Conservation (phyloP, 2,113 vertebrate genomes). For the Tursiops truncatus region DNA sequence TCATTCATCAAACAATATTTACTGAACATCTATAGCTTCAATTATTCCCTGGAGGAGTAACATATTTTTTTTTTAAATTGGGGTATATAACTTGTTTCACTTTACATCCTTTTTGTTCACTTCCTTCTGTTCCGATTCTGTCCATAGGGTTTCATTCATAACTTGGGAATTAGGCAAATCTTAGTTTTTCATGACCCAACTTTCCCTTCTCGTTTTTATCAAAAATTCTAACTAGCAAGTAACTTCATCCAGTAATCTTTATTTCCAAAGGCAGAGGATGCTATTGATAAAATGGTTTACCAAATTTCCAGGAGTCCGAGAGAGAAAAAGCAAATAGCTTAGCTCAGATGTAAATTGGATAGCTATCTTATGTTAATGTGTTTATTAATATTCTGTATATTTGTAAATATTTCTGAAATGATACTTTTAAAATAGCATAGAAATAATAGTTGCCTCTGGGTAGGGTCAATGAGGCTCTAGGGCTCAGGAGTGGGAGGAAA, state of each 20-base stretch:
- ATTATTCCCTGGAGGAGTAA: neutral
- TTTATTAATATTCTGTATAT: neutral
- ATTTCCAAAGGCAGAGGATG: neutral
- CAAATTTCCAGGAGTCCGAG: neutral
- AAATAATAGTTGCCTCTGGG: neutral
- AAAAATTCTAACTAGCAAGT: neutral
- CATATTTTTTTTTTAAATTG: neutral
- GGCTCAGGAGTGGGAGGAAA: neutral
- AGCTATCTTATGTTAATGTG: neutral
- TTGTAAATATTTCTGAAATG: neutral
- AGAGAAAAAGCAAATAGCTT: neutral
- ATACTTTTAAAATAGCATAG: neutral
- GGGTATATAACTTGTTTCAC: neutral
- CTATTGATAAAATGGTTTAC: neutral
- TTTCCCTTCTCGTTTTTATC: neutral
- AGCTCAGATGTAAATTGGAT: neutral
- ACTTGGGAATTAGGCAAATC: neutral
- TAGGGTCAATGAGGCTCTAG: neutral
- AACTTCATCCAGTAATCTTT: neutral
- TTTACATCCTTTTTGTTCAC: neutral
- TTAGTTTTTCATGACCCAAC: neutral
- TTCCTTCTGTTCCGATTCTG: neutral
- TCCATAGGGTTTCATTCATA: neutral
- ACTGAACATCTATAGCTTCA: neutral
- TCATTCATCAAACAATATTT: slow-evolving; percentile 13